These are phyloP conservation scores for Psylliodes chrysocephalus DNA, from an alignment of 2,888 invertebrate genomes.

Conservation along the genomic window DNA sequence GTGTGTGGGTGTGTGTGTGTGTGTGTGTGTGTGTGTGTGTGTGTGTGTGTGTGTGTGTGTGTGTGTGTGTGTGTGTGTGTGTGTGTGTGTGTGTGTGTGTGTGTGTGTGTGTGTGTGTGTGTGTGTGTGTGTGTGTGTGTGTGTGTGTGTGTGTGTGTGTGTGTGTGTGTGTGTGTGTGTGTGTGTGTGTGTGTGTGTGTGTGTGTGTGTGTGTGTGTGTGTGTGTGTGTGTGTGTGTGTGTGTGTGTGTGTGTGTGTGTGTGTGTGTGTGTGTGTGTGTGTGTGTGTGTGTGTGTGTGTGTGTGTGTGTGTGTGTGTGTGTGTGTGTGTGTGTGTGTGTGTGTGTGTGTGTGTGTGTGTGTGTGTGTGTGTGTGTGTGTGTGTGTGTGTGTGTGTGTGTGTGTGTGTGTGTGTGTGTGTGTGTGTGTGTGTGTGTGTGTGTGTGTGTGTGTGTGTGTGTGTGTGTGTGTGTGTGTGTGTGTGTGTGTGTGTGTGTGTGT, in stretches of 20 bases:
- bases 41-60: no score
- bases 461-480: background rate
- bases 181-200: no score
- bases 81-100: no score
- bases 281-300: background rate
- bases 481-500: background rate
- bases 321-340: background rate
- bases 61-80: no score
- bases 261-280: background rate
- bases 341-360: background rate
- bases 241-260: background rate
- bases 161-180: no score
- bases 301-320: background rate
- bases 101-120: no score
- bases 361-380: background rate
- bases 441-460: background rate
- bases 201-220: no score
- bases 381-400: background rate
- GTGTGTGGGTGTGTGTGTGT: no score
- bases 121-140: no score
- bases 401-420: background rate
- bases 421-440: background rate
- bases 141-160: no score
- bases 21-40: no score
- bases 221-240: background rate